phyloP scores from a whole-genome alignment of 2,797 vertebrate genomes.

The Epinephelus awoara region DNA sequence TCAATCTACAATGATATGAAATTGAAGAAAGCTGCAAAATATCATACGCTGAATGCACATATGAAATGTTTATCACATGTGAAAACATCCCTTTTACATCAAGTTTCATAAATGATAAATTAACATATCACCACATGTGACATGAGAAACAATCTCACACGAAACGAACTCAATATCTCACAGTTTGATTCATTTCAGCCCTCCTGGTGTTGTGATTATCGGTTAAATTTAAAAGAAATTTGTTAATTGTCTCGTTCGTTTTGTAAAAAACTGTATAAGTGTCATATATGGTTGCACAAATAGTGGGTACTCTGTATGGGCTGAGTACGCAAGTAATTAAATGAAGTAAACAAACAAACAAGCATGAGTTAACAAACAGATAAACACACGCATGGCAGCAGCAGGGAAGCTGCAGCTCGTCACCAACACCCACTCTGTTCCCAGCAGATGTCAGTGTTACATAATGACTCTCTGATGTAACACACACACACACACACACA shows the following conservation, averaged over 20 bases:
- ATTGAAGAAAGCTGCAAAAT: not conserved
- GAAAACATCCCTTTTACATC: not conserved
- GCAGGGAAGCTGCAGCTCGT: constrained; percentile 17
- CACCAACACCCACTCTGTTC: constrained; percentile 40
- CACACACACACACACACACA: constrained; percentile 28
- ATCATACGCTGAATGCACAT: too few relatives aligned
- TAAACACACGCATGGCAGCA: not conserved
- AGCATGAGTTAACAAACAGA: not conserved
- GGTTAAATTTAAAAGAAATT: not conserved
- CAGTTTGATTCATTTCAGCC: not conserved
- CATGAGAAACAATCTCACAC: not conserved
- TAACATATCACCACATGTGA: not conserved
- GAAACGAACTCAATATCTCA: not conserved
- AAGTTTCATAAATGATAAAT: not conserved
- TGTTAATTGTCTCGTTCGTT: not conserved
- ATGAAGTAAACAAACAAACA: constrained; percentile 6
- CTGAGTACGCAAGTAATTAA: not conserved
- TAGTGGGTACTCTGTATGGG: not conserved
- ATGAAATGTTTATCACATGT: not conserved
- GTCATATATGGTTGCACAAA: not conserved
- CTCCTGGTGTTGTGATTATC: not conserved
- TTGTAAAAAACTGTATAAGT: not conserved
- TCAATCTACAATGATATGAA: not conserved
- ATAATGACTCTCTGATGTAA: constrained; percentile 55
- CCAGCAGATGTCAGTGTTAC: constrained; percentile 73